These are phyloP conservation scores for Sarcophaga subvicina DNA, from an alignment of 2,888 invertebrate species.

Conservation along the genomic window DNA sequence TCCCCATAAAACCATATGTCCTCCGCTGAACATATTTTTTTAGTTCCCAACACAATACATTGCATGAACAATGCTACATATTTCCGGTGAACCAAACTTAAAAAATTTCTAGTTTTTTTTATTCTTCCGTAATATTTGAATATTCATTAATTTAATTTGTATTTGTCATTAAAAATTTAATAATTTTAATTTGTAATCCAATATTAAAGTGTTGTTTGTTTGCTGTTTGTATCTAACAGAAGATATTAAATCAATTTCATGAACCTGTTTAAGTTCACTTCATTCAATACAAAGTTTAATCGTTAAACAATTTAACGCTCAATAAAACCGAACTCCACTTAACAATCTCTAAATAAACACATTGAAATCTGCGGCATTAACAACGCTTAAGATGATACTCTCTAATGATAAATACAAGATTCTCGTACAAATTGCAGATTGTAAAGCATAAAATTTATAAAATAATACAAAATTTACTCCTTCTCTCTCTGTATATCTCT, in stretches of 20 bases:
- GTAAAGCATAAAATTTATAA: slow-evolving; percentile 40
- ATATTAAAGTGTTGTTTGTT: too few species aligned
- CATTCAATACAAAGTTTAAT: slow-evolving; percentile 30
- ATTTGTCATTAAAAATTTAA: too few species aligned
- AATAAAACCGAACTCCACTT: slow-evolving; percentile 60
- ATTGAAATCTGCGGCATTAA: slow-evolving; percentile 33
- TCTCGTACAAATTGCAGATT: slow-evolving; percentile 28
- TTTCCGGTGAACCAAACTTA: too few species aligned
- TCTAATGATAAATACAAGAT: slow-evolving; percentile 28
- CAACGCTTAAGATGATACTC: too few species aligned
- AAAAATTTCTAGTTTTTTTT: too few species aligned
- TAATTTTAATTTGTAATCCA: too few species aligned
- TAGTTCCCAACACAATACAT: too few species aligned
- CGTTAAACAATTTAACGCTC: slow-evolving; percentile 67
- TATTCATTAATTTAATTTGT: too few species aligned
- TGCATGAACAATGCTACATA: too few species aligned
- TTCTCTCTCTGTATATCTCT: neutral
- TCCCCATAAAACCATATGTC: too few species aligned
- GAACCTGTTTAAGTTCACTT: slow-evolving; percentile 27
- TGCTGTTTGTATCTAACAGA: neutral
- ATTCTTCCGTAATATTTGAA: too few species aligned
- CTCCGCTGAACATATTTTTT: too few species aligned
- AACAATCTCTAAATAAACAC: slow-evolving; percentile 50
- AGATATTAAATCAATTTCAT: slow-evolving; percentile 14
- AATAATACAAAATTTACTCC: slow-evolving; percentile 37